A percentile compares a stretch with the other conserved stretches of the same genome.
Conservation (phyloP, 2,113 vertebrate genomes). For the Osmerus mordax region DNA sequence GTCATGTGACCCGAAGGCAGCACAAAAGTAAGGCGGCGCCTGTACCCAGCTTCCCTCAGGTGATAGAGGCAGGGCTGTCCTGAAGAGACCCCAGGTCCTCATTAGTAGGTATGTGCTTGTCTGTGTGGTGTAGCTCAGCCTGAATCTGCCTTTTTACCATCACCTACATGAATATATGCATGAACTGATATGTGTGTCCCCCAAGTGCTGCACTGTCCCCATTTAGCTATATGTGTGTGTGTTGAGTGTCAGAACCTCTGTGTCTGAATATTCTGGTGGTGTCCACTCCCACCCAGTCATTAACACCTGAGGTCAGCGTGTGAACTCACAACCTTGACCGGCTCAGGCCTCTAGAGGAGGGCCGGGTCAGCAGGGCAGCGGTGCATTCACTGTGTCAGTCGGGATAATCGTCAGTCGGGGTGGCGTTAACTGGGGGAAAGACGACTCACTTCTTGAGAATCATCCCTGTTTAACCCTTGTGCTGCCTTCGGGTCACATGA, state of each 20-base stretch:
- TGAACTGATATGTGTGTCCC: not conserved
- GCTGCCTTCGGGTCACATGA: no score
- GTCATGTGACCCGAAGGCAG: no score
- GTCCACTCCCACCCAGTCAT: not conserved
- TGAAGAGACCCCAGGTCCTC: not conserved
- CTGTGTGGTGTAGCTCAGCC: not conserved
- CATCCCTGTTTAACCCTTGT: not conserved
- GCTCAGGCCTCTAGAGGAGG: no score
- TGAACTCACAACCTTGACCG: no score
- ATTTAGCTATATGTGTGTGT: not conserved
- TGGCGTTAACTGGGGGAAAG: no score
- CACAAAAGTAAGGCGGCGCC: not conserved
- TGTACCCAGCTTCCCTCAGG: not conserved
- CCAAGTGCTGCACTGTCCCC: not conserved
- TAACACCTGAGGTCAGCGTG: not conserved
- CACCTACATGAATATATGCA: slow-evolving; percentile 11
- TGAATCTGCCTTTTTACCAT: slow-evolving; percentile 20
- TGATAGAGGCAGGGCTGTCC: not conserved
- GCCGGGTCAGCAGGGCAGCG: no score
- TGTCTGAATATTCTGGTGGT: not conserved
- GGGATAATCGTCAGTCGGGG: no score
- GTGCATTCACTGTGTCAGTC: no score
- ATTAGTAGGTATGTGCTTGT: not conserved
- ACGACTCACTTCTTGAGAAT: no score
- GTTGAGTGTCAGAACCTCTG: not conserved